These are phyloP conservation scores for Fistularia commersonii DNA, from an alignment of 2,797 vertebrate species.

Conservation along the genomic window DNA sequence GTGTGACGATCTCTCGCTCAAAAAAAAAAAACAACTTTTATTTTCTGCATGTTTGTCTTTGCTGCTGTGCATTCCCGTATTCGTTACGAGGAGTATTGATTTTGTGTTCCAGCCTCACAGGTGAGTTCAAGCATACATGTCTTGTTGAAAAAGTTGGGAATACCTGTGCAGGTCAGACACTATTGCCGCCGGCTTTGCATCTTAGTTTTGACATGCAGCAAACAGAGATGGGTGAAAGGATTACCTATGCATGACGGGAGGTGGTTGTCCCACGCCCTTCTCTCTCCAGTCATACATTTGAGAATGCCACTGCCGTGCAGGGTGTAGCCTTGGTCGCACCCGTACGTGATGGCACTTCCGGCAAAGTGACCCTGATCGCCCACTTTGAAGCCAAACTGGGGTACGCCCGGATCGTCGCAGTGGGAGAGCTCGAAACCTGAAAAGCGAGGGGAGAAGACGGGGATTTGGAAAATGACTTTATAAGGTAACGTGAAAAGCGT, in stretches of 20 bases:
- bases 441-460: conserved; percentile 10
- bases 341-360: conserved; percentile 91
- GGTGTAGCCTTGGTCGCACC: conserved; percentile 92
- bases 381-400: conserved; percentile 96
- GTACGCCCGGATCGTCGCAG: conserved; percentile 94
- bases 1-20: too few species aligned
- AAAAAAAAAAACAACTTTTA: too few species aligned
- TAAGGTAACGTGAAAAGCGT: too few species aligned
- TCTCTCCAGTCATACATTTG: conserved; percentile 94
- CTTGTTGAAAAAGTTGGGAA: too few species aligned
- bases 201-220: background rate
- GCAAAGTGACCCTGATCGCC: conserved; percentile 96
- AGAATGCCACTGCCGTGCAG: conserved; percentile 90
- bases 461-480: background rate
- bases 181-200: too few species aligned
- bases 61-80: too few species aligned
- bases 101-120: too few species aligned
- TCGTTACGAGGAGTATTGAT: too few species aligned
- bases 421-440: conserved; percentile 96
- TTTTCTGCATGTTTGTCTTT: too few species aligned
- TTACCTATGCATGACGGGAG: conserved; percentile 95
- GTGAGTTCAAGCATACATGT: too few species aligned
- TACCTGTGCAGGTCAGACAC: too few species aligned
- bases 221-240: background rate
- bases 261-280: conserved; percentile 92